Percentiles rank a stretch among this genome's conserved stretches.
phyloP scores from a whole-genome alignment of 2,888 invertebrate species.

The Ophraella communa region DNA sequence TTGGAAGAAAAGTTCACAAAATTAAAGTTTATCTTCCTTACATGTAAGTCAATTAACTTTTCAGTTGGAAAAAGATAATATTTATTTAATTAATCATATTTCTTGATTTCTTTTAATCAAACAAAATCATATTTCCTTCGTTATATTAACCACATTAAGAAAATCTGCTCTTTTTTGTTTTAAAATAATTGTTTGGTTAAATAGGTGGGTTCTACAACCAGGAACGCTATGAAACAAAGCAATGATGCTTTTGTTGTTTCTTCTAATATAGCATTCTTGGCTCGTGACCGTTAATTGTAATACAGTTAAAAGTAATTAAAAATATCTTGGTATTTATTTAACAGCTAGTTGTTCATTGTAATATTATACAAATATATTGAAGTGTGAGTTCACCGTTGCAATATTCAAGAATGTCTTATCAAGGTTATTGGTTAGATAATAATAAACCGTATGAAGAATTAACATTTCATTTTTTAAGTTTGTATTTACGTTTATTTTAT shows the following conservation, averaged over 20 bases:
- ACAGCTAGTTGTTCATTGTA: not conserved
- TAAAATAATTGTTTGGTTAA: no score
- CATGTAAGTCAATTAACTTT: no score
- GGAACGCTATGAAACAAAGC: no score
- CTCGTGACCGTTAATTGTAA: not conserved
- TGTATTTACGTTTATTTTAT: not conserved
- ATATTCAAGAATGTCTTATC: slow-evolving; percentile 3
- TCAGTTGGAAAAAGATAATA: no score
- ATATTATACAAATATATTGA: not conserved
- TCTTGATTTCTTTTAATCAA: no score
- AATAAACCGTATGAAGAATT: not conserved
- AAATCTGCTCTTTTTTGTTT: no score
- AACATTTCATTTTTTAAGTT: not conserved
- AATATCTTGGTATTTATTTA: not conserved
- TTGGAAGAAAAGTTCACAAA: no score
- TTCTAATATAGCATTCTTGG: not conserved
- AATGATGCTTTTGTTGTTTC: not conserved
- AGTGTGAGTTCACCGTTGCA: slow-evolving; percentile 1
- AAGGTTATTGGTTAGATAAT: slow-evolving; percentile 11
- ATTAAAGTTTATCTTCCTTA: no score
- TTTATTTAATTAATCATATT: no score
- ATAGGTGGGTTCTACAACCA: no score
- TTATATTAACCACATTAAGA: no score
- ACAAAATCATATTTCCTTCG: no score
- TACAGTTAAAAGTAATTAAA: not conserved